Conservation (phyloP, 2,797 vertebrate species). For the Gallirallus australis region DNA sequence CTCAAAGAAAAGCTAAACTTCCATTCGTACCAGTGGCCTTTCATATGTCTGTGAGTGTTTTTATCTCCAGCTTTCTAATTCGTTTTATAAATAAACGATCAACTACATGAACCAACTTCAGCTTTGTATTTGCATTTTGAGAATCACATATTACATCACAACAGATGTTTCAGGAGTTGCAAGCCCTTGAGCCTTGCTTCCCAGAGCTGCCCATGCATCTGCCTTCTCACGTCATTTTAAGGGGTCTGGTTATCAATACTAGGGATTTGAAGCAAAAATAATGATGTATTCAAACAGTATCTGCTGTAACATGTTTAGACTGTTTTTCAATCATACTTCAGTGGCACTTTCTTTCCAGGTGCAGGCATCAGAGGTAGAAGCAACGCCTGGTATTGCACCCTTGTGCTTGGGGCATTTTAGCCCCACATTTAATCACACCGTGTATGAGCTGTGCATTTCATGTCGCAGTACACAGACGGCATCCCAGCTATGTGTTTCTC, state of each 20-base stretch:
- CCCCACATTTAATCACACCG: neutral
- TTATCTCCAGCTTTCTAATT: neutral
- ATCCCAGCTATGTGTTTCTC: neutral
- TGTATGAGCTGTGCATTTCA: neutral
- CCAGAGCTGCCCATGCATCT: neutral
- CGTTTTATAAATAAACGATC: neutral
- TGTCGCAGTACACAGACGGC: neutral
- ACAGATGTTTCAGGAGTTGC: neutral
- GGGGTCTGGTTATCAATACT: neutral
- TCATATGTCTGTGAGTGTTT: neutral
- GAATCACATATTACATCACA: neutral
- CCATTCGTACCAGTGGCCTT: neutral
- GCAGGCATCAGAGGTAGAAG: neutral
- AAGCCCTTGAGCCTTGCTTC: neutral
- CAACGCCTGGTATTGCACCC: neutral
- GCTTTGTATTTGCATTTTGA: neutral
- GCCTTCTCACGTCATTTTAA: neutral
- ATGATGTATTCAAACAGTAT: neutral
- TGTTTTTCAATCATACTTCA: neutral
- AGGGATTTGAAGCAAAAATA: neutral
- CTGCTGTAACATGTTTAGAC: neutral
- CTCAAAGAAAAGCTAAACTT: neutral
- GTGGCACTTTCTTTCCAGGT: neutral
- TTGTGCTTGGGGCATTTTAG: neutral
- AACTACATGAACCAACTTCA: neutral